Evolutionary conservation across 2,797 vertebrate genomes (phyloP).

Genomic region (Emydoidea blandingii): DNA sequence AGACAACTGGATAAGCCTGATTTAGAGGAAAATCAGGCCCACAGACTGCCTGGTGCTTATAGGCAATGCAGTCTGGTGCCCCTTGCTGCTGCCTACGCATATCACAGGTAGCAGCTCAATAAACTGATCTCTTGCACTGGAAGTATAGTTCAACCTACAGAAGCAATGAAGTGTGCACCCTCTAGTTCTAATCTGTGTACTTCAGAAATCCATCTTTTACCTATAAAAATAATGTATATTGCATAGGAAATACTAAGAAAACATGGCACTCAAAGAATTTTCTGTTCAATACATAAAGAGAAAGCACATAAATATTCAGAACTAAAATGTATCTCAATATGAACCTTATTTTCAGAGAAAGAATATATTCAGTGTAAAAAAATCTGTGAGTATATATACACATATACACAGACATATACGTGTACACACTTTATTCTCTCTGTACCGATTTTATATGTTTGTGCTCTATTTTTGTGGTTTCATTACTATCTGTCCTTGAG

Average conservation of each 20-base stretch:
- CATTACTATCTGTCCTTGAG: too few species aligned
- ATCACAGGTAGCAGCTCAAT: not conserved
- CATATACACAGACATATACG: too few species aligned
- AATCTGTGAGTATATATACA: too few species aligned
- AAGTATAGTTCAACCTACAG: not conserved
- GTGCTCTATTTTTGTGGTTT: too few species aligned
- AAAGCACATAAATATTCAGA: too few species aligned
- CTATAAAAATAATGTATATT: not conserved
- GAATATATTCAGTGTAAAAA: too few species aligned
- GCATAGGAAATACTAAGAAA: not conserved
- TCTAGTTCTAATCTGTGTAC: not conserved
- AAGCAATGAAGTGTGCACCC: not conserved
- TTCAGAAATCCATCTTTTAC: not conserved
- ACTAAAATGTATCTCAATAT: too few species aligned
- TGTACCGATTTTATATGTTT: too few species aligned
- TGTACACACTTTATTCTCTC: too few species aligned
- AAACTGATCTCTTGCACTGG: not conserved
- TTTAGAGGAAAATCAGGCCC: not conserved
- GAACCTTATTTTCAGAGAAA: too few species aligned
- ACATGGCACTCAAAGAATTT: too few species aligned
- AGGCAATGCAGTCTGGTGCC: not conserved
- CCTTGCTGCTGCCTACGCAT: not conserved
- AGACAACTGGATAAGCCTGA: not conserved
- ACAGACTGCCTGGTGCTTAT: not conserved
- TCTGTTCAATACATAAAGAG: too few species aligned